Base-by-base conservation (phyloP, 1,140 invertebrate genomes). In the Thaumetopoea pityocampa region DNA sequence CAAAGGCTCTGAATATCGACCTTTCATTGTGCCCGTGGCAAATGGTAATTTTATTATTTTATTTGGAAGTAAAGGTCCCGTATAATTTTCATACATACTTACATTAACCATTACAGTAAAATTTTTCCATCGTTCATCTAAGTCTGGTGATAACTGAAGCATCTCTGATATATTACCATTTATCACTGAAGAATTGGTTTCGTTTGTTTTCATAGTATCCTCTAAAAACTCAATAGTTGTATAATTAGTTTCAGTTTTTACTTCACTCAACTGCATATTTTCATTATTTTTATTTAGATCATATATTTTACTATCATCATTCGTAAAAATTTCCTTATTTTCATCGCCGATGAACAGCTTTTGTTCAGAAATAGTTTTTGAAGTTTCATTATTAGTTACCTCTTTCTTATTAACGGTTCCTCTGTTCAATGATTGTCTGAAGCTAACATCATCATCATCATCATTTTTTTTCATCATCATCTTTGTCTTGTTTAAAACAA, bases 91-190 rank as follows among this genome's bases (percentile, higher is more conserved):
- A n/a, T n/a, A n/a, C n/a, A n/a, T n/a, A n/a, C n/a, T n/a, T n/a
- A n/a, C n/a, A n/a, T n/a, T n/a, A n/a, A n/a, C n/a, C n/a, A n/a
- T n/a, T n/a, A n/a, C n/a, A 8, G 32, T 58, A 36, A 76, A 73
- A 23, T 64, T 67, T 42, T 60, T 44, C 61, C 60, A 72, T 35
- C 37, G 51, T 11, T 65, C 41, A 16, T 74, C 51, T 10, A n/a
- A 22, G 29, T 40, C 29, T 8, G 63, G 61, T 8, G 59, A 42
- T 4, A 56, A 33, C 5, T 61, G 55, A 27, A 42, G 32, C 17
- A 40, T 16, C 34, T 57, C 27, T 2, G 20, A 20, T 7, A 38
- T 29, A 11, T 29, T 3, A 10, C 28, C 53, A 40, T 63, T 74
- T 4, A 74, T 30, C 45, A 50, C 48, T 22, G 67, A 32, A 32